Conservation (phyloP, 2,888 invertebrate species). For the Drosophila ustulata region DNA sequence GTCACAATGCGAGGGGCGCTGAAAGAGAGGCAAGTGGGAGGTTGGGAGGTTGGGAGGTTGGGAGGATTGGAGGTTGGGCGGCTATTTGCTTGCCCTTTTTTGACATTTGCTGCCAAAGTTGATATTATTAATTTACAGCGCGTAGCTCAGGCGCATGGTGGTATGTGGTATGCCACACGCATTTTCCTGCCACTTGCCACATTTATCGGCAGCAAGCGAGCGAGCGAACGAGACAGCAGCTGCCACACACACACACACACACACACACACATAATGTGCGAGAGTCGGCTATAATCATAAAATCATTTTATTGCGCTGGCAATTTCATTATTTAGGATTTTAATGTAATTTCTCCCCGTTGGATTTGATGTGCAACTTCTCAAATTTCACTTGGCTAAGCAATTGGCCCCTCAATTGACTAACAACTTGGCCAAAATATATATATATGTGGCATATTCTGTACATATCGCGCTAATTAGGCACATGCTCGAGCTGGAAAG, state of each 20-base stretch:
- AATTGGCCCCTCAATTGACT: slow-evolving; percentile 48
- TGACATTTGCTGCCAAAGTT: slow-evolving; percentile 73
- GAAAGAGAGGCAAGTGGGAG: neutral
- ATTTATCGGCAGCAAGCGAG: slow-evolving; percentile 46
- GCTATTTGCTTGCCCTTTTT: slow-evolving; percentile 69
- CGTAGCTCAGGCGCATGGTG: slow-evolving; percentile 33
- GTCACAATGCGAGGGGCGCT: slow-evolving; percentile 39
- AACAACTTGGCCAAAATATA: slow-evolving; percentile 13
- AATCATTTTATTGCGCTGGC: slow-evolving; percentile 75
- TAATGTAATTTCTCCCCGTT: slow-evolving; percentile 69
- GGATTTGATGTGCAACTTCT: slow-evolving; percentile 43
- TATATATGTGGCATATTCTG: neutral
- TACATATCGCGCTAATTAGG: slow-evolving; percentile 7
- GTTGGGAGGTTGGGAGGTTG: slow-evolving; percentile 9
- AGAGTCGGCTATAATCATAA: slow-evolving; percentile 68
- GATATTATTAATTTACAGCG: slow-evolving; percentile 74
- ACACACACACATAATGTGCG: slow-evolving; percentile 17
- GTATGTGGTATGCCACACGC: slow-evolving; percentile 59
- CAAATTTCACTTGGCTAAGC: slow-evolving; percentile 33
- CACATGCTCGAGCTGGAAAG: neutral
- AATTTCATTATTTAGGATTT: slow-evolving; percentile 77
- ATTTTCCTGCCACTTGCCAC: slow-evolving; percentile 54
- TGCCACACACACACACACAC: slow-evolving; percentile 16
- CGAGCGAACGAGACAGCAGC: neutral
- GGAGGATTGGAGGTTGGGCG: slow-evolving; percentile 12